phyloP scores from a whole-genome alignment of 2,888 invertebrate species.

The Hirtodrosophila duncani region DNA sequence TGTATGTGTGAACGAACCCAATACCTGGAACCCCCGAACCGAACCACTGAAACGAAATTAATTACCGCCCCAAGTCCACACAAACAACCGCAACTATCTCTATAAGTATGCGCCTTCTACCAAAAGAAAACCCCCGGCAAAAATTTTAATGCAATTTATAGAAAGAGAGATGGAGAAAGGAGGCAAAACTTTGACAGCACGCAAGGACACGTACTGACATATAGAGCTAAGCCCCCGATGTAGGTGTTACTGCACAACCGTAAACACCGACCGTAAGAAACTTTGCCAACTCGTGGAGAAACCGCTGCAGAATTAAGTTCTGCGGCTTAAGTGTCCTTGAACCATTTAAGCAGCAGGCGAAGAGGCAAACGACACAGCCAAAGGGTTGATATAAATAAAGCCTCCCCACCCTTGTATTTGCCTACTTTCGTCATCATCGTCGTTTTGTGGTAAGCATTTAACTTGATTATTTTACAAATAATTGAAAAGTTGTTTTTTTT shows the following conservation, averaged over 20 bases:
- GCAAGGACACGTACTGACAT: slow-evolving; percentile 48
- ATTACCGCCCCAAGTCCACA: slow-evolving; percentile 48
- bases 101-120: slow-evolving; percentile 17
- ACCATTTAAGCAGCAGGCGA: slow-evolving; percentile 49
- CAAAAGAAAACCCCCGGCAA: slow-evolving; percentile 32
- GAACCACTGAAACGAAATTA: slow-evolving; percentile 48
- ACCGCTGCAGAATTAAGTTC: slow-evolving; percentile 60
- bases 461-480: slow-evolving; percentile 72
- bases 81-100: slow-evolving; percentile 6
- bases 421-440: not conserved
- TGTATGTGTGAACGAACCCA: too few species aligned
- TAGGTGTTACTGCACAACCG: slow-evolving; percentile 51
- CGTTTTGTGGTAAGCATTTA: slow-evolving; percentile 58
- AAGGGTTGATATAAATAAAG: slow-evolving; percentile 1
- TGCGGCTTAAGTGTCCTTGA: slow-evolving; percentile 63
- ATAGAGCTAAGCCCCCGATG: slow-evolving; percentile 16
- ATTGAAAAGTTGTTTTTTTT: slow-evolving; percentile 61
- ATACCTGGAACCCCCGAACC: too few species aligned
- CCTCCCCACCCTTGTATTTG: not conserved
- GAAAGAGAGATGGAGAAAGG: slow-evolving; percentile 11
- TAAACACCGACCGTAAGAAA: slow-evolving; percentile 5
- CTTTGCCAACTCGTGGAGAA: slow-evolving; percentile 40
- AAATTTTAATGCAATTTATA: slow-evolving; percentile 57
- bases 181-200: slow-evolving; percentile 44
- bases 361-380: slow-evolving; percentile 25